phyloP scores from a whole-genome alignment of 2,797 vertebrate genomes.

The Sciurus vulgaris region DNA sequence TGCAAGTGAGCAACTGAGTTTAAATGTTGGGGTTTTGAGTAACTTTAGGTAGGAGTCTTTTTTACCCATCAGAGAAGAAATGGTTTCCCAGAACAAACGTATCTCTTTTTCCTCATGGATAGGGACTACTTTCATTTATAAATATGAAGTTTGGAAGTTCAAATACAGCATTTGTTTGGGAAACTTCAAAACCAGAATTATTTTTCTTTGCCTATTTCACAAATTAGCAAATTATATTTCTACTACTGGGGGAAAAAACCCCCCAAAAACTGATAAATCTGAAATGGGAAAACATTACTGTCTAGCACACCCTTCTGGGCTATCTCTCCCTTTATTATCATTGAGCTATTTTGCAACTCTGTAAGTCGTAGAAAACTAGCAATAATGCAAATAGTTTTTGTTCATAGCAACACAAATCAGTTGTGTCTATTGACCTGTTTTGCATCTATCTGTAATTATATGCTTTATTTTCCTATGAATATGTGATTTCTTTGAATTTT shows the following conservation, averaged over 20 bases:
- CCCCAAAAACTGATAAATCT: conserved; percentile 1
- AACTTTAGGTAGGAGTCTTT: conserved; percentile 23
- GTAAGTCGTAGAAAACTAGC: conserved; percentile 30
- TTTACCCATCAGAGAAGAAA: conserved; percentile 27
- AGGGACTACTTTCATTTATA: conserved; percentile 44
- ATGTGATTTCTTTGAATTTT: conserved; percentile 42
- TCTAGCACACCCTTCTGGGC: not conserved
- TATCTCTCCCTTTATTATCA: not conserved
- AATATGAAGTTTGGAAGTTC: not conserved
- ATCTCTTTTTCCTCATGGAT: not conserved
- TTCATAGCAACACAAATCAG: not conserved
- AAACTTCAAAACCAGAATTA: conserved; percentile 25
- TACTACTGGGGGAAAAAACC: not conserved
- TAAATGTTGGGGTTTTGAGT: conserved; percentile 47
- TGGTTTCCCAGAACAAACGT: conserved; percentile 46
- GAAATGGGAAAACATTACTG: not conserved
- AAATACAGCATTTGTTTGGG: not conserved
- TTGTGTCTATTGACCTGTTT: not conserved
- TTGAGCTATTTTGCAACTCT: not conserved
- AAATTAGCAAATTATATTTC: conserved; percentile 43
- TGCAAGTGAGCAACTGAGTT: not conserved
- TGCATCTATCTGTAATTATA: not conserved
- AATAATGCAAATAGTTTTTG: conserved; percentile 40
- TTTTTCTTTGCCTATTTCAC: conserved; percentile 19
- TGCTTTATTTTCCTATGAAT: conserved; percentile 27